Evolutionary conservation across 2,888 invertebrate genomes (phyloP), one percentile per base, ranked within the genome.

Genomic region (Schizaphis graminum): DNA sequence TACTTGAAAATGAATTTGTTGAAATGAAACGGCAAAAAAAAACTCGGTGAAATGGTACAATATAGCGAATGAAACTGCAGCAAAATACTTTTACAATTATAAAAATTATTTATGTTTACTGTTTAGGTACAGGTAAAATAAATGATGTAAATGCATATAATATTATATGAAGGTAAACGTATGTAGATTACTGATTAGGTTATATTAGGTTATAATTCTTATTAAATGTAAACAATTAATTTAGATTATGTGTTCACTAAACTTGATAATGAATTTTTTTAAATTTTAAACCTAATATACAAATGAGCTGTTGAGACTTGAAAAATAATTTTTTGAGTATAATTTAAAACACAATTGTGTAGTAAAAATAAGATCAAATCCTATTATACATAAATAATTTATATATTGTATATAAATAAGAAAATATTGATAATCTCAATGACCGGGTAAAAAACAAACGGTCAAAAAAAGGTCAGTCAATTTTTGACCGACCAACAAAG

Each of bases 401-500:
- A 21, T 35, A 77, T 21, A 77, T 35, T 35, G 35, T 77, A 77
- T 77, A 77, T 77, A 8, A 77, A 77, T 77, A 77, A 21, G 35
- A 77, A 77, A 77, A 8, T 8, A 77, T 21, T 35, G 77, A 77
- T 77, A 77, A 77, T 57, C 57, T 26, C 57, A 26, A 61, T 47
- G 28, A 89, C 16, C 21, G 28, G 24, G 28, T 57, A 44, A 89
- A 28, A 57, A 57, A 57, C 41, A 41, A 41, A 41, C 41, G 61
- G 47, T 90, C 47, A 90, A 47, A 61, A 67, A 77, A 67, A 61
- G 89, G 44, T 61, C n/a, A 67, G n/a, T 28, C 47, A 61, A 67
- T 67, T 61, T 67, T 90, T 47, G 47, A 90, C n/a, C 28, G 47
- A 21, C 28, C 47, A 3, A 47, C 47, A 61, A 47, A 90, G 47